Evolutionary conservation across 2,797 vertebrate species (phyloP), one percentile per base, ranked within the genome.

Genomic region (Micropoecilia bifurca): DNA sequence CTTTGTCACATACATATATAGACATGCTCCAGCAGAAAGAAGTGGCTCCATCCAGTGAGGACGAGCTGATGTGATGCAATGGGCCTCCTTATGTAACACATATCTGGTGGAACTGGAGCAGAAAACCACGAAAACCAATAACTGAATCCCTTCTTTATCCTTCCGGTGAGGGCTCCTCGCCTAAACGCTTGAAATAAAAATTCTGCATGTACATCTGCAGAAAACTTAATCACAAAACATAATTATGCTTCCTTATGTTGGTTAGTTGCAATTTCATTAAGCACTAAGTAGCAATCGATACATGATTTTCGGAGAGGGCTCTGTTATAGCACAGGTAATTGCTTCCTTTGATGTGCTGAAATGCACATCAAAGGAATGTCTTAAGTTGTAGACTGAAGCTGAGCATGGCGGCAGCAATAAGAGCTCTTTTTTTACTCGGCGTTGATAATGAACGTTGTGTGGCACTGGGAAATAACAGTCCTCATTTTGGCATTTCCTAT

Each of bases 241-340:
- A 33, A 83, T 88, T 90, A 73, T 80, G 90, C 89, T 85, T 85
- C 75, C 78, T 57, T 84, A 85, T 82, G 82, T 71, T 90, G 90
- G 82, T 80, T 91, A 86, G 87, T 90, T 93, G 81, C 66, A 30
- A 86, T 90, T 94, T 95, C 90, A 95, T 95, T 94, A 92, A 85
- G 41, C 71, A 57, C 73, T 85, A 91, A 93, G 92, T 88, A 86
- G 84, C 83, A 88, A 91, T 94, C 93, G 94, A 90, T 93, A 91
- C 86, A 71, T 78, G 86, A 82, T 86, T 87, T 86, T 90, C 78
- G 80, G 86, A 89, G 89, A 90, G 85, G 50, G 81, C 77, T 90
- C 85, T 85, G 83, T 85, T 81, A 79, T 80, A 77, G 53, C 71
- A 1, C 59, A 80, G 78, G 90, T 92, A 93, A 94, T 93, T 94